These are phyloP conservation scores for Sesamia nonagrioides DNA, from an alignment of 1,140 invertebrate genomes.

Conservation along the genomic window DNA sequence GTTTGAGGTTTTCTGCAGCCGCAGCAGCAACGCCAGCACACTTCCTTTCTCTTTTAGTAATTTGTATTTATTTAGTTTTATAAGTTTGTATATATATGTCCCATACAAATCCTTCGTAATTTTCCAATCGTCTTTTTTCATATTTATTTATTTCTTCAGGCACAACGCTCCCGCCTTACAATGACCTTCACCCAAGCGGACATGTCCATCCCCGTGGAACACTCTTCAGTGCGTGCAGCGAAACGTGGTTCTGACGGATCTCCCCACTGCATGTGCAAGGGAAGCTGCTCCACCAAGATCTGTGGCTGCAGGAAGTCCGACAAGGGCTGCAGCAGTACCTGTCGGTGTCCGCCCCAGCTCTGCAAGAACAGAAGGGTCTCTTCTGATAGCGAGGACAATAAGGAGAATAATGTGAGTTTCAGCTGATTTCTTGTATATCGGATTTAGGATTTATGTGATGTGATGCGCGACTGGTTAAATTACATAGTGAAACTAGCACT, in stretches of 20 bases:
- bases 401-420: conserved; percentile 78
- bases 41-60: too few relatives aligned
- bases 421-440: background rate
- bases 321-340: conserved; percentile 81
- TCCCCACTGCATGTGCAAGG: conserved; percentile 89
- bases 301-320: conserved; percentile 89
- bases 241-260: conserved; percentile 88
- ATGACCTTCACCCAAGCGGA: conserved; percentile 73
- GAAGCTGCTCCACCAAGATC: conserved; percentile 87
- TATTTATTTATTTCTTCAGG: conserved; percentile 55
- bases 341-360: conserved; percentile 86
- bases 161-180: conserved; percentile 76
- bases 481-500: too few relatives aligned
- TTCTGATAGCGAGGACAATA: conserved; percentile 79
- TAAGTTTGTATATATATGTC: too few relatives aligned
- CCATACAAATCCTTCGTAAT: too few relatives aligned
- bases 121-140: too few relatives aligned
- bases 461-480: too few relatives aligned
- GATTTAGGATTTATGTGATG: too few relatives aligned
- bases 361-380: conserved; percentile 85
- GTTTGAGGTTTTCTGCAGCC: too few relatives aligned
- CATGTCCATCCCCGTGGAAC: conserved; percentile 26
- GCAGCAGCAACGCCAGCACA: too few relatives aligned
- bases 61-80: too few relatives aligned
- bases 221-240: conserved; percentile 52